A percentile compares a stretch with the other conserved stretches of the same genome.
These are phyloP conservation scores for Neoniphon sammara DNA, from an alignment of 2,797 vertebrate genomes.

Conservation along the genomic window DNA sequence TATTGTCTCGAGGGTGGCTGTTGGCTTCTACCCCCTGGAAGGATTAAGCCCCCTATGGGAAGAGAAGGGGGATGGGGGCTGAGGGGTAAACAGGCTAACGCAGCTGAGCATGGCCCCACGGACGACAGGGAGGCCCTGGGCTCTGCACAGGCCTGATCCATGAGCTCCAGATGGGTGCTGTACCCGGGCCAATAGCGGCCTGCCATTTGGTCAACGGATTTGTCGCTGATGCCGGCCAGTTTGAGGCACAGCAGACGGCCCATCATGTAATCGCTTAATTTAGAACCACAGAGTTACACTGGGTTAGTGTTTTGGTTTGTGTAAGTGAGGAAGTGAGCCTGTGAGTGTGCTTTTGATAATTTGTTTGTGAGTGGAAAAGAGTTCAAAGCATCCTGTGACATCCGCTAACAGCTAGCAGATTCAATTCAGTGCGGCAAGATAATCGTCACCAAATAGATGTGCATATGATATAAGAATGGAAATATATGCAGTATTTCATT, in stretches of 20 bases:
- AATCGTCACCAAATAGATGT: not conserved
- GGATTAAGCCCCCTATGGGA: constrained; percentile 65
- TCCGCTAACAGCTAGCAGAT: constrained; percentile 12
- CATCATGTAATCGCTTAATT: constrained; percentile 80
- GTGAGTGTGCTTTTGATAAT: constrained; percentile 37
- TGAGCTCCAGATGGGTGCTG: constrained; percentile 79
- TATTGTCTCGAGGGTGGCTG: constrained; percentile 70
- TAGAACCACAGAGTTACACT: constrained; percentile 54
- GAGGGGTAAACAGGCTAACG: constrained; percentile 52
- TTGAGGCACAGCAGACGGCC: constrained; percentile 74
- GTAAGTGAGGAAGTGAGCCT: constrained; percentile 59
- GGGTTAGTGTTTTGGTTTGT: constrained; percentile 57
- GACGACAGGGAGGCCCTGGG: constrained; percentile 47
- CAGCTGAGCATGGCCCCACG: constrained; percentile 71
- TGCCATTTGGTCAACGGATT: constrained; percentile 79
- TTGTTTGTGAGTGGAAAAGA: constrained; percentile 16
- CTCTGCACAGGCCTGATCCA: constrained; percentile 63
- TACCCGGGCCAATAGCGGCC: constrained; percentile 66
- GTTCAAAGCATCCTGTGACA: constrained; percentile 15
- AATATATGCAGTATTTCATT: not conserved
- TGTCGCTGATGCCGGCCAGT: constrained; percentile 76
- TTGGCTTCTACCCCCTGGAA: constrained; percentile 69
- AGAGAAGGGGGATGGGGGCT: constrained; percentile 57
- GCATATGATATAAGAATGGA: not conserved
- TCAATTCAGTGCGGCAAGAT: constrained; percentile 14